phyloP scores from a whole-genome alignment of 2,113 vertebrate species.

The Hiodon tergisus region DNA sequence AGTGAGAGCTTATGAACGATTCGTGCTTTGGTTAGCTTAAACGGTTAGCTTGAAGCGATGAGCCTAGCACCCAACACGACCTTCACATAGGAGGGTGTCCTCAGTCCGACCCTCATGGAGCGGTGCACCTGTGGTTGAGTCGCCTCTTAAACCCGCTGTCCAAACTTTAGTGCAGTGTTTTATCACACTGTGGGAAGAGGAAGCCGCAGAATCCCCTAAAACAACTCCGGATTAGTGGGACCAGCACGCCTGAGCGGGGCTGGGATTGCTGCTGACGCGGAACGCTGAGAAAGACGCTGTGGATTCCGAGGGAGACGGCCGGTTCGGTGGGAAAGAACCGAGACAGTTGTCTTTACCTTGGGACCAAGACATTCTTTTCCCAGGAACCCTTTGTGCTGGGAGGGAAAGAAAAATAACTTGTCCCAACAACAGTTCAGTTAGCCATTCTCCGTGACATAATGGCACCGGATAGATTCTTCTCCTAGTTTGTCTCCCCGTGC shows the following conservation, averaged over 20 bases:
- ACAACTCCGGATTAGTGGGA: slow-evolving; percentile 72
- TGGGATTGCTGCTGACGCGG: slow-evolving; percentile 71
- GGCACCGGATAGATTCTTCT: slow-evolving; percentile 30
- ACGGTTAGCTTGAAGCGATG: too few relatives aligned
- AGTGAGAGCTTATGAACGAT: too few relatives aligned
- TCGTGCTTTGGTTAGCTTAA: too few relatives aligned
- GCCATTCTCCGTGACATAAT: slow-evolving; percentile 54
- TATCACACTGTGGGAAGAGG: slow-evolving; percentile 78
- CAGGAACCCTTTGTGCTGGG: slow-evolving; percentile 65
- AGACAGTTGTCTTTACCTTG: slow-evolving; percentile 72
- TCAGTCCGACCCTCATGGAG: slow-evolving; percentile 55
- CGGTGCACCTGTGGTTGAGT: slow-evolving; percentile 58
- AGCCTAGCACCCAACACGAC: too few relatives aligned
- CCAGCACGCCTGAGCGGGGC: slow-evolving; percentile 62
- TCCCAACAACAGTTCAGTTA: slow-evolving; percentile 55
- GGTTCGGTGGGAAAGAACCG: slow-evolving; percentile 62
- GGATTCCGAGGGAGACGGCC: slow-evolving; percentile 62
- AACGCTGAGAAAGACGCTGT: slow-evolving; percentile 72
- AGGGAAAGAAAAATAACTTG: slow-evolving; percentile 64
- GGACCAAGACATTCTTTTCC: slow-evolving; percentile 77
- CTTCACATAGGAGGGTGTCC: slow-evolving; percentile 20
- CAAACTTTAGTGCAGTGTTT: slow-evolving; percentile 59
- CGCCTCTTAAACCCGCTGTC: slow-evolving; percentile 53
- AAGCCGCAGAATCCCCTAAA: slow-evolving; percentile 73
- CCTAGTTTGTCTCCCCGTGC: not conserved